Conservation (phyloP, 2,797 vertebrate species). For the Adelosebastes latens region DNA sequence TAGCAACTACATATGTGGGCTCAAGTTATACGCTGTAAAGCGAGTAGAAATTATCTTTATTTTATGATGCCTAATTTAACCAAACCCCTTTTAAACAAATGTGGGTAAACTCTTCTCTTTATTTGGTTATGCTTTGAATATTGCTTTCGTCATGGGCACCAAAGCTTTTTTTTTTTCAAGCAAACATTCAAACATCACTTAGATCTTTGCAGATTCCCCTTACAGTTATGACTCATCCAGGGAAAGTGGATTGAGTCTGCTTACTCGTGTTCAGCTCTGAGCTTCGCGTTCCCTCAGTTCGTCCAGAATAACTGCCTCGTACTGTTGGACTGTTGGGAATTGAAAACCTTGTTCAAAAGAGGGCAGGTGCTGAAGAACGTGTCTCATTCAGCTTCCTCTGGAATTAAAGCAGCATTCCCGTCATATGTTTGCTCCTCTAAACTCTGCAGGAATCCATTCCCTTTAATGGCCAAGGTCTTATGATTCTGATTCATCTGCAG, state of each 20-base stretch:
- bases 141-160: not conserved
- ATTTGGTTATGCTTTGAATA: not conserved
- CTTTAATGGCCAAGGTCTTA: conserved; percentile 41
- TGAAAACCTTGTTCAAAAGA: conserved; percentile 14
- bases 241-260: not conserved
- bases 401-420: conserved; percentile 15
- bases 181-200: conserved; percentile 24
- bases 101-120: not conserved
- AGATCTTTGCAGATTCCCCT: not conserved
- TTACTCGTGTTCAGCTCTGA: not conserved
- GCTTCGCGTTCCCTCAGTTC: not conserved
- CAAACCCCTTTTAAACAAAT: not conserved
- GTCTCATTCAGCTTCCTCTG: not conserved
- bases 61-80: not conserved
- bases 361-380: not conserved
- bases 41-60: not conserved
- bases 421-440: conserved; percentile 12
- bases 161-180: conserved; percentile 8
- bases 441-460: not conserved
- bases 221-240: not conserved
- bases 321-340: not conserved
- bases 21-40: not conserved
- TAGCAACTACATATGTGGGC: not conserved
- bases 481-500: conserved; percentile 60
- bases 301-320: not conserved